Percentiles rank a stretch among this genome's conserved stretches.
phyloP scores from a whole-genome alignment of 2,113 vertebrate species.

The Meriones unguiculatus region DNA sequence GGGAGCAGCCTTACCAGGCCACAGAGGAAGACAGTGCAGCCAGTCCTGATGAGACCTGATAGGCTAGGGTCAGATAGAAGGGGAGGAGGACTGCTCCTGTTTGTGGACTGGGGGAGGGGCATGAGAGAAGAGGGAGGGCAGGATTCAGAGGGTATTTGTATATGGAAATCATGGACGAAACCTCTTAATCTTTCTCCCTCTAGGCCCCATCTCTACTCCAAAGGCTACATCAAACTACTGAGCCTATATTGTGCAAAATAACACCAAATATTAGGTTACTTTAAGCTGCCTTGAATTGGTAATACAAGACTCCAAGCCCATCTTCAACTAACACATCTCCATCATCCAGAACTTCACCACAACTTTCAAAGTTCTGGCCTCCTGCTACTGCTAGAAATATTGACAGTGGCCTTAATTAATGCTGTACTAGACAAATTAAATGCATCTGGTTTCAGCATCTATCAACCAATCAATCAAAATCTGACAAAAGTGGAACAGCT shows the following conservation, averaged over 20 bases:
- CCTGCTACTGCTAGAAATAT: neutral
- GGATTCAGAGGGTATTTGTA: no score
- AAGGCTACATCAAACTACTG: neutral
- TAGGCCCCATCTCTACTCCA: neutral
- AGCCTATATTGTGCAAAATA: neutral
- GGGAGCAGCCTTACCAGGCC: no score
- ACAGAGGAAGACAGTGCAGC: no score
- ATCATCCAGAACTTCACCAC: neutral
- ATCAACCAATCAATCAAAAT: neutral
- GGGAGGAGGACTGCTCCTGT: no score
- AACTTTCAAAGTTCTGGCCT: neutral
- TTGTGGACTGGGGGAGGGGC: no score
- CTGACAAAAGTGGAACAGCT: neutral
- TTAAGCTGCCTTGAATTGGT: neutral
- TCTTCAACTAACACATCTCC: neutral
- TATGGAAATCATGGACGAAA: neutral
- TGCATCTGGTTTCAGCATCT: neutral
- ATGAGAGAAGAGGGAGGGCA: no score
- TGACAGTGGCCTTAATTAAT: neutral
- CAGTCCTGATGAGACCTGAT: no score
- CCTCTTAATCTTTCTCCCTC: neutral
- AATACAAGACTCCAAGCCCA: neutral
- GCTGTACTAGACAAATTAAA: neutral
- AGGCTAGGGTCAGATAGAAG: no score
- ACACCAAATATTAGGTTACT: neutral